Conservation (phyloP, 2,888 invertebrate genomes). For the Drosophila mettleri region DNA sequence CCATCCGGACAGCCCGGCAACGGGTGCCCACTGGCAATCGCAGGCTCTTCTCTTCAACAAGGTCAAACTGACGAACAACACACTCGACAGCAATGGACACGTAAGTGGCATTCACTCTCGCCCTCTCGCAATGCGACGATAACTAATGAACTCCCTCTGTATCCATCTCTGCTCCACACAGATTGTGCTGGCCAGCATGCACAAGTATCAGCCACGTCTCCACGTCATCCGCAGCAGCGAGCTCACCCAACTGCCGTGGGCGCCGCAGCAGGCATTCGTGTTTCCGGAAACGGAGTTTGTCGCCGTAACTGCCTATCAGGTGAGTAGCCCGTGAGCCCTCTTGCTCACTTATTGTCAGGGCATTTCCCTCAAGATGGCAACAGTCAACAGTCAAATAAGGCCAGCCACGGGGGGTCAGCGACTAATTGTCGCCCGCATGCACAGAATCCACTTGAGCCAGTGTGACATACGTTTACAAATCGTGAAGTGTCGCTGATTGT, state of each 20-base stretch:
- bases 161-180: constrained; percentile 83
- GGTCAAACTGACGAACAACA: constrained; percentile 95
- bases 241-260: constrained; percentile 89
- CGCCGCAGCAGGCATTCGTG: constrained; percentile 88
- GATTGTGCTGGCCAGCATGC: constrained; percentile 98
- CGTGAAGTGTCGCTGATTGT: constrained; percentile 32
- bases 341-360: background rate
- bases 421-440: constrained; percentile 59
- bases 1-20: constrained; percentile 95
- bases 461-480: constrained; percentile 16
- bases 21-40: constrained; percentile 94
- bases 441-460: constrained; percentile 60
- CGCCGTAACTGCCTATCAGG: constrained; percentile 98
- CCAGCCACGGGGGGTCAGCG: constrained; percentile 38
- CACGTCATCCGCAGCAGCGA: constrained; percentile 93
- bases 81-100: constrained; percentile 91
- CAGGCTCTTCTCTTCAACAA: constrained; percentile 92
- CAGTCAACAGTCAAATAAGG: background rate
- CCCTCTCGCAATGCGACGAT: constrained; percentile 3
- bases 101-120: constrained; percentile 86
- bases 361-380: constrained; percentile 24
- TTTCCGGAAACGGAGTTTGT: constrained; percentile 96
- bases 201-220: constrained; percentile 96
- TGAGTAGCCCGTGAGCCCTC: constrained; percentile 82
- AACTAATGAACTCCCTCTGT: constrained; percentile 9